Evolutionary conservation across 2,113 vertebrate species (phyloP).

Genomic region (Perca schrenkii): DNA sequence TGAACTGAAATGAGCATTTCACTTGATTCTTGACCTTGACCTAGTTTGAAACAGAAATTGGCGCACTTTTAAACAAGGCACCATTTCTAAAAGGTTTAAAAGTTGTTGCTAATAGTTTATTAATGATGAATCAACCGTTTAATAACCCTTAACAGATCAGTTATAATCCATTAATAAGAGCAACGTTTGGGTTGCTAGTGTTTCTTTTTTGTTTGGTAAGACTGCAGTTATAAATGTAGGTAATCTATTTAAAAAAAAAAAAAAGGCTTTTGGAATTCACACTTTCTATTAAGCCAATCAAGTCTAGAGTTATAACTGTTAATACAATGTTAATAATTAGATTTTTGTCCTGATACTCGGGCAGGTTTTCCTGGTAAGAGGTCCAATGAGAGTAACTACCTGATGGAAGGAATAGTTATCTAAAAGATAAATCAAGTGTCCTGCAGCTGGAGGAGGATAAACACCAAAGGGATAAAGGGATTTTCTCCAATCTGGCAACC

Average conservation of each 20-base stretch:
- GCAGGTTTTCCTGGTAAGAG: too few species aligned
- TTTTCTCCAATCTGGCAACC: background rate
- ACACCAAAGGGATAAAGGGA: background rate
- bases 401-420: background rate
- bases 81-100: background rate
- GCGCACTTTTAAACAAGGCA: background rate
- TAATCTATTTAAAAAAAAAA: too few species aligned
- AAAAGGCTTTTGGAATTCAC: too few species aligned
- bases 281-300: too few species aligned
- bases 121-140: background rate
- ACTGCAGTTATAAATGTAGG: background rate
- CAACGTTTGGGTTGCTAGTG: too few species aligned
- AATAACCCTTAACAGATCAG: background rate
- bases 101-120: background rate
- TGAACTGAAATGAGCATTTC: background rate
- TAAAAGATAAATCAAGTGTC: background rate
- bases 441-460: background rate
- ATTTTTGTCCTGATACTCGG: background rate
- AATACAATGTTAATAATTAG: background rate
- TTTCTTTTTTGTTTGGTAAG: too few species aligned
- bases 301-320: background rate
- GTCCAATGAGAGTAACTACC: background rate
- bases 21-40: background rate
- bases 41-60: background rate
- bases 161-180: background rate